A percentile compares a stretch with the other conserved stretches of the same genome.
phyloP scores from a whole-genome alignment of 2,113 vertebrate genomes.

The Romanogobio albipinnatus region DNA sequence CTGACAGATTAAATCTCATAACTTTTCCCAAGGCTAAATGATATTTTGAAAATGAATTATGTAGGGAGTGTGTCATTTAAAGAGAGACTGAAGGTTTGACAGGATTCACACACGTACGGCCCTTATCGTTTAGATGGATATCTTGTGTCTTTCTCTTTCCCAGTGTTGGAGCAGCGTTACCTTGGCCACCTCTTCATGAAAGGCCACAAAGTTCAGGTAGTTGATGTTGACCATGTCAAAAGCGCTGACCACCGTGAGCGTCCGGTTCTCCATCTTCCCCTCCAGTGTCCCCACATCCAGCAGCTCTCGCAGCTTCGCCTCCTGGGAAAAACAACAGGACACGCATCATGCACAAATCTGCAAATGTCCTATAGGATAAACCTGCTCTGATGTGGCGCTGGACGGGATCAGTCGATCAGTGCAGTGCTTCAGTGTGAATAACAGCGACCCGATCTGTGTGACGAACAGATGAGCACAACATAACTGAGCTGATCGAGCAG shows the following conservation, averaged over 20 bases:
- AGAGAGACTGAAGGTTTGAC: neutral
- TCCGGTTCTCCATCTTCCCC: constrained; percentile 88
- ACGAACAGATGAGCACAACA: too few relatives aligned
- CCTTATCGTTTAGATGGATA: too few relatives aligned
- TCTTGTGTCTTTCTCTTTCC: neutral
- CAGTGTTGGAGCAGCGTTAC: constrained; percentile 66
- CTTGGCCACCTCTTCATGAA: constrained; percentile 95
- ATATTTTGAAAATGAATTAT: neutral
- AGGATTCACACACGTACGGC: neutral
- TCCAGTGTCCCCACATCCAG: constrained; percentile 85
- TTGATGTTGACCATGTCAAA: constrained; percentile 94
- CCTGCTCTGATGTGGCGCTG: neutral
- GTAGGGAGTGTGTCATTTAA: neutral
- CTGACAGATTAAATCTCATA: neutral
- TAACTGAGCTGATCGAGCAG: too few relatives aligned
- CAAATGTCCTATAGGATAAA: neutral
- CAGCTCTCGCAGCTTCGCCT: constrained; percentile 90
- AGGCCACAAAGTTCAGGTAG: constrained; percentile 93
- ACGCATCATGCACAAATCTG: neutral
- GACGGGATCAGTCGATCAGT: neutral
- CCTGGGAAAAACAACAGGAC: constrained; percentile 70
- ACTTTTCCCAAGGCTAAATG: neutral
- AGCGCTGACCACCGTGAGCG: constrained; percentile 93
- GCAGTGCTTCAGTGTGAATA: neutral
- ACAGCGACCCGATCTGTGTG: too few relatives aligned